Evolutionary conservation across 2,797 vertebrate species (phyloP), one percentile per base, ranked within the genome.

Genomic region (Allobates femoralis): DNA sequence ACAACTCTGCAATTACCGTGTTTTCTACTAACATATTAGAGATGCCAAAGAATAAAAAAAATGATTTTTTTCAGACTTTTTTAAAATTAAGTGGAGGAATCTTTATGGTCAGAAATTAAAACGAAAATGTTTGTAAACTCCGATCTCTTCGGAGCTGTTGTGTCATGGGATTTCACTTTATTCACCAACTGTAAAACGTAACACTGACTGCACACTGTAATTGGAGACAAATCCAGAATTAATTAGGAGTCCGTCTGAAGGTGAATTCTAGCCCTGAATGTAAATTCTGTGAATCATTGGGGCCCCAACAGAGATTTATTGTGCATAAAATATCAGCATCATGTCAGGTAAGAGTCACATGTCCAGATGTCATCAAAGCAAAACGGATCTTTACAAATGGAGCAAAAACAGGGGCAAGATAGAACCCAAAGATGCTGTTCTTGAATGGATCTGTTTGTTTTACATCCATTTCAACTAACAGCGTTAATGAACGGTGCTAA

Each of bases 171-270:
- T 81, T 86, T 86, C 55, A 50, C 64, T 46, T 56, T 73, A 80
- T 79, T 60, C 60, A 66, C 66, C 73, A 79, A 86, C 28, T 81
- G 69, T 82, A 82, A 86, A 75, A 66, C 56, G 58, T 76, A 81
- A 86, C 30, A 66, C 56, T 76, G 71, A 53, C 73, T 81, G 18
- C 77, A 76, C 79, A 55, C 58, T 41, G 79, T 81, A 81, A 81
- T 86, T 75, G 69, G 19, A 86, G 69, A 46, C 76, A 60, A 85
- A 55, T 76, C 18, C 19, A 58, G 84, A 79, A 66, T 79, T 85
- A 69, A 85, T 78, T 21, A 78, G 41, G 26, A 80, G 32, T 85
- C 62, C 26, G 76, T 30, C 16, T 55, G 46, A 79, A 79, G n/a
- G 50, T 37, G 78, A 78, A 85, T 34, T 56, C 26, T 19, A 8